Evolutionary conservation across 1,140 invertebrate species (phyloP), one percentile per base, ranked within the genome.

Genomic region (Caerostris darwini): DNA sequence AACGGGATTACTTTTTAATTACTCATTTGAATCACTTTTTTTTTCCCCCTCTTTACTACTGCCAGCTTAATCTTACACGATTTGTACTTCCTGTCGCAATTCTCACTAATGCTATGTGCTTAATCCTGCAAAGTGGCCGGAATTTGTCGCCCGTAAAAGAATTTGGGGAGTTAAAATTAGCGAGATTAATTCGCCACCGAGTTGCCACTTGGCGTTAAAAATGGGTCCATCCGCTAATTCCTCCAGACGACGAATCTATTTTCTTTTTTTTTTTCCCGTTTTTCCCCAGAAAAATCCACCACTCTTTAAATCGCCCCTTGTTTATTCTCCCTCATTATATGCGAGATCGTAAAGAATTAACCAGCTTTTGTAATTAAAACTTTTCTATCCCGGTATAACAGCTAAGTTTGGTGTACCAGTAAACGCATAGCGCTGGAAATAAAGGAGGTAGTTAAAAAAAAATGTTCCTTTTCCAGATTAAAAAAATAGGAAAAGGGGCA

Each of bases 1-100:
- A 19, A 58, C 54, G 12, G 57, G 85, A 87, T 87, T 87, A 87
- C n/a, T 57, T 61, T 87, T 87, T 87, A 87, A 87, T 87, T 87
- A 87, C 58, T 57, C 85, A 34, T 56, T 83, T 54, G 57, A n/a
- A 59, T 87, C 85, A n/a, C 7, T 3, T 7, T 83, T 83, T 83
- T 83, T 64, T 54, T 12, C 56, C 56, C 56, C 17, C 12, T 56
- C n/a, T 50, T 10, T 7, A 56, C 61, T 57, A 14, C 50, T 53
- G 19, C 53, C 7, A 50, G 34, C 64, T 34, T 69, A 89, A 69
- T 89, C 87, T 50, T 10, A 14, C 19, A n/a, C 59, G 59, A 89
- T 89, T 67, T 89, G 57, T 50, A 67, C 12, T 34, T 10, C 50
- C 19, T 34, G 34, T 34, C 34, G 50, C 10, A 17, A 10, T 10